Conservation (phyloP, 2,888 invertebrate genomes). For the Drosophila pseudotakahashii region DNA sequence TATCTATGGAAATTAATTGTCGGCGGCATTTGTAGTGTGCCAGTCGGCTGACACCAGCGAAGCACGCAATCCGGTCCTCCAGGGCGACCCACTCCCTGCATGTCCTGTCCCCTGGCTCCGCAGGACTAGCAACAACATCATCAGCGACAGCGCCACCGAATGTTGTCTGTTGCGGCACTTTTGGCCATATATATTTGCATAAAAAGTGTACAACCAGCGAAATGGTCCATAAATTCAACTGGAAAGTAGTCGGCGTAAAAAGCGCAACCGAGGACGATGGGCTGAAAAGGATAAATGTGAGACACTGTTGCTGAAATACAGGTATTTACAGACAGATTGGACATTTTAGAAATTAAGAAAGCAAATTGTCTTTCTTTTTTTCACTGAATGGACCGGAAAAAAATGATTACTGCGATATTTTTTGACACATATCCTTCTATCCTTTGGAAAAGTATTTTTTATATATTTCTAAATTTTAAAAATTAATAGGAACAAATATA, state of each 20-base stretch:
- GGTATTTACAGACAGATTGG: neutral
- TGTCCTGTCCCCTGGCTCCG: conserved; percentile 2
- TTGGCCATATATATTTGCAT: conserved; percentile 45
- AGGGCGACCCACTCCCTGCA: neutral
- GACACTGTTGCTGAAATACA: neutral
- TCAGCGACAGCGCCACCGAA: conserved; percentile 37
- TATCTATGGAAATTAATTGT: conserved; percentile 70
- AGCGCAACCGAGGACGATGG: conserved; percentile 36
- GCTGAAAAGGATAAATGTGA: neutral
- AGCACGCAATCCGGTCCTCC: conserved; percentile 37
- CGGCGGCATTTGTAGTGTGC: conserved; percentile 49
- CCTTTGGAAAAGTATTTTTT: too few species aligned
- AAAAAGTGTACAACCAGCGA: conserved; percentile 38
- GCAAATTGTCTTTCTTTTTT: neutral
- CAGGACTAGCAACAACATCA: conserved; percentile 21
- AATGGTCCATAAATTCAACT: conserved; percentile 44
- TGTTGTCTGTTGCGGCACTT: conserved; percentile 45
- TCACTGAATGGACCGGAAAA: too few species aligned
- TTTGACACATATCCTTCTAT: too few species aligned
- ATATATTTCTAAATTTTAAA: too few species aligned
- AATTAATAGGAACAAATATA: too few species aligned
- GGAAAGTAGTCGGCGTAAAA: conserved; percentile 47
- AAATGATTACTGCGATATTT: too few species aligned
- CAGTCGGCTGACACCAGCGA: conserved; percentile 33
- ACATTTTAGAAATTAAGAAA: too few species aligned